phyloP scores from a whole-genome alignment of 2,888 invertebrate species.

The Lysandra coridon region DNA sequence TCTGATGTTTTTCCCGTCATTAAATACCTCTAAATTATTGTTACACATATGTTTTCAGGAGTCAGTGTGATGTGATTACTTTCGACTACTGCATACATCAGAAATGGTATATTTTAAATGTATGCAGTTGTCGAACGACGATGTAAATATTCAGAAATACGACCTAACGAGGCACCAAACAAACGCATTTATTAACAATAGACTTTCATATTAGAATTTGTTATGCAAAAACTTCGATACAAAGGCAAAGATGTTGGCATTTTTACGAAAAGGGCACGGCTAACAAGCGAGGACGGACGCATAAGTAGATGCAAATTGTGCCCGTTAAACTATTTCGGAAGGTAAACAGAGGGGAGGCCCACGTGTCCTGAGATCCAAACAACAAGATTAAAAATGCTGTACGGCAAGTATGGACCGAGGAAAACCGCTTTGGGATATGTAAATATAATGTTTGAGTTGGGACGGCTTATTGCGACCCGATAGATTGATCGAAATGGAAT shows the following conservation, averaged over 20 bases:
- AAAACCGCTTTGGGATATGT: constrained; percentile 77
- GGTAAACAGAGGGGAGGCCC: constrained; percentile 76
- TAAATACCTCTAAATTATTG: too few species aligned
- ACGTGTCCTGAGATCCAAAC: constrained; percentile 61
- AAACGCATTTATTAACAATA: constrained; percentile 24
- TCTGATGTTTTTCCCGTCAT: too few species aligned
- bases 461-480: constrained; percentile 53
- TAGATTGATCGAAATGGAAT: constrained; percentile 34
- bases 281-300: constrained; percentile 76
- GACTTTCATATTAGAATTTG: constrained; percentile 28
- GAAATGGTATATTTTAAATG: too few species aligned
- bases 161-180: not conserved
- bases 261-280: constrained; percentile 59
- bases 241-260: constrained; percentile 34
- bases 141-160: constrained; percentile 8
- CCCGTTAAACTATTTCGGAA: constrained; percentile 80
- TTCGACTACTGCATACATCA: too few species aligned
- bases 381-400: constrained; percentile 80
- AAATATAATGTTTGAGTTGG: constrained; percentile 77
- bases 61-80: too few species aligned
- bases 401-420: constrained; percentile 69
- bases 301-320: constrained; percentile 80
- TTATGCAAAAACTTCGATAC: constrained; percentile 32
- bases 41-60: too few species aligned
- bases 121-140: not conserved